Conservation (phyloP, 1,140 invertebrate species). For the Ips nitidus region DNA sequence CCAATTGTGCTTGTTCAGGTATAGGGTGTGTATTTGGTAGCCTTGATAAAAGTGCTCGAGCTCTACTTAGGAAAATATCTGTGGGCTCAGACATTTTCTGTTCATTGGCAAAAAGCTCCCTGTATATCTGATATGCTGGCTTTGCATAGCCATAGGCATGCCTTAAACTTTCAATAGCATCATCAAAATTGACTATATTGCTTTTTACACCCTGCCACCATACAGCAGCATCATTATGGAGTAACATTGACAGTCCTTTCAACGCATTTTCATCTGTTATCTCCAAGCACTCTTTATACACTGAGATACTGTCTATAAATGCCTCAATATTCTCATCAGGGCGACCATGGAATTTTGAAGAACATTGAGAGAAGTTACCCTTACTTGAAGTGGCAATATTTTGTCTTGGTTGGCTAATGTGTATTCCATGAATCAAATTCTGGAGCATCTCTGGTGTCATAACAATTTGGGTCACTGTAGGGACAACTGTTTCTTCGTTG, state of each 20-base stretch:
- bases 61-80: slow-evolving; percentile 13
- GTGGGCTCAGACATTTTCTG: slow-evolving; percentile 1
- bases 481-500: too few species aligned
- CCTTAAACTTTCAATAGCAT: background rate
- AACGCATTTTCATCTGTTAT: background rate
- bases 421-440: too few species aligned
- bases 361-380: too few species aligned
- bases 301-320: too few species aligned
- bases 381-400: too few species aligned
- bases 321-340: too few species aligned
- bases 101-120: slow-evolving; percentile 17
- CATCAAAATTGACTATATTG: background rate
- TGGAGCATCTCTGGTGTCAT: too few species aligned
- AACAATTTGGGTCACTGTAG: too few species aligned
- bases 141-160: slow-evolving; percentile 9
- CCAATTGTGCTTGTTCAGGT: slow-evolving; percentile 8
- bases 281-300: too few species aligned
- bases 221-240: background rate
- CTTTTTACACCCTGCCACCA: slow-evolving; percentile 4
- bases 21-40: background rate
- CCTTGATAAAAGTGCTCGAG: background rate
- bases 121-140: slow-evolving; percentile 13
- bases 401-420: too few species aligned
- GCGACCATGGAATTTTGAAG: too few species aligned
- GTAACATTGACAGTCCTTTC: background rate